phyloP scores from a whole-genome alignment of 1,140 invertebrate species.

The Drosophila rhopaloa region DNA sequence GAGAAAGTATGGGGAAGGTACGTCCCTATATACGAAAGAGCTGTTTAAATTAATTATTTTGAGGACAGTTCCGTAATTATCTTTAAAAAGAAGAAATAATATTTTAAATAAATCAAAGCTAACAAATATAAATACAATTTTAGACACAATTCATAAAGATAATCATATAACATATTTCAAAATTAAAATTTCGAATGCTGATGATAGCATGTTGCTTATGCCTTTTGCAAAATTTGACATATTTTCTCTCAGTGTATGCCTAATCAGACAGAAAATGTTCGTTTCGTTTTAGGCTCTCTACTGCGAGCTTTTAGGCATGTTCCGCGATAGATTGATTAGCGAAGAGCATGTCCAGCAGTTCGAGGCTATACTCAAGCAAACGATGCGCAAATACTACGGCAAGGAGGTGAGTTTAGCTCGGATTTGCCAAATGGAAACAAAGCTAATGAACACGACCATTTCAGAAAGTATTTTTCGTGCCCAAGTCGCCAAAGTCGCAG shows the following conservation, averaged over 20 bases:
- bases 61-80: no score
- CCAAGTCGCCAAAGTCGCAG: slow-evolving; percentile 59
- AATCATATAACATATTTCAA: no score
- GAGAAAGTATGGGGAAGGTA: neutral
- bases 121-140: neutral
- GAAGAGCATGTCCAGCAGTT: slow-evolving; percentile 89
- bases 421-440: neutral
- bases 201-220: no score
- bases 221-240: no score
- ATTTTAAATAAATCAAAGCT: neutral
- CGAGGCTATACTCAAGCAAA: slow-evolving; percentile 87
- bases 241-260: slow-evolving; percentile 4
- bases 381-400: slow-evolving; percentile 85
- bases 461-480: slow-evolving; percentile 80
- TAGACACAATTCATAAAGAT: neutral
- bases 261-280: slow-evolving; percentile 11
- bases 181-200: no score
- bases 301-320: slow-evolving; percentile 91
- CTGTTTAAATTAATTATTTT: no score
- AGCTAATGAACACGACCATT: neutral
- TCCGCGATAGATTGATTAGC: slow-evolving; percentile 90
- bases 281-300: slow-evolving; percentile 87
- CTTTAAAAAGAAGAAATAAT: no score
- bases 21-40: neutral
- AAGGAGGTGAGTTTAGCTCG: slow-evolving; percentile 58